Percentiles rank a stretch among this genome's conserved stretches.
phyloP scores from a whole-genome alignment of 1,140 invertebrate species.

The Apis laboriosa region DNA sequence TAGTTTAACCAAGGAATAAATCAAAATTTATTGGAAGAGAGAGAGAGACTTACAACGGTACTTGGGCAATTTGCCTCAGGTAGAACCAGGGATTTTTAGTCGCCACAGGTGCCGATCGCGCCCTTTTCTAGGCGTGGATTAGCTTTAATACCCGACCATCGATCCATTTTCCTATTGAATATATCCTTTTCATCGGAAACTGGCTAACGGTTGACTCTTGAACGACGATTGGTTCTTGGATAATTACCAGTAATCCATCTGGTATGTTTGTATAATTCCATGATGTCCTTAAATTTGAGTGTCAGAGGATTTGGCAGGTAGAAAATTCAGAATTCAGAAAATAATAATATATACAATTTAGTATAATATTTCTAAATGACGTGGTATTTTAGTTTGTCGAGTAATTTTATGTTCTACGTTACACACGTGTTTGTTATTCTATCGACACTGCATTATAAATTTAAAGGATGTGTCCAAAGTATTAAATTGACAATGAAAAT shows the following conservation, averaged over 20 bases:
- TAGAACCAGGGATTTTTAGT: not conserved
- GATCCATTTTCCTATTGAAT: not conserved
- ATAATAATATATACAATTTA: too few species aligned
- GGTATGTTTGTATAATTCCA: not conserved
- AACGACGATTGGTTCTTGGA: not conserved
- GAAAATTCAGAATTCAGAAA: too few species aligned
- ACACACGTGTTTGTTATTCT: too few species aligned
- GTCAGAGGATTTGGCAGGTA: too few species aligned
- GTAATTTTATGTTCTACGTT: too few species aligned
- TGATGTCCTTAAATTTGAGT: not conserved
- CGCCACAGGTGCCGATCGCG: slow-evolving; percentile 7
- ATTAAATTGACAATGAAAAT: too few species aligned
- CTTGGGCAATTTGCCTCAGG: not conserved
- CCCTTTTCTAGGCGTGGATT: slow-evolving; percentile 1
- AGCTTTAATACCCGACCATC: not conserved
- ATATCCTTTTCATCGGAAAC: not conserved
- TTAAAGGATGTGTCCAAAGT: too few species aligned
- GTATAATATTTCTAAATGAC: too few species aligned
- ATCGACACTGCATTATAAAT: too few species aligned
- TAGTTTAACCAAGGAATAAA: too few species aligned
- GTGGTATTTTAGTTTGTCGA: too few species aligned
- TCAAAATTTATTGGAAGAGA: too few species aligned
- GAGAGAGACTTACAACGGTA: not conserved
- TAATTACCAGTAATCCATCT: not conserved
- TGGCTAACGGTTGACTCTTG: not conserved